Percentiles rank a stretch among this genome's conserved stretches.
phyloP scores from a whole-genome alignment of 2,888 invertebrate species.

The Meliscaeva auricollis region DNA sequence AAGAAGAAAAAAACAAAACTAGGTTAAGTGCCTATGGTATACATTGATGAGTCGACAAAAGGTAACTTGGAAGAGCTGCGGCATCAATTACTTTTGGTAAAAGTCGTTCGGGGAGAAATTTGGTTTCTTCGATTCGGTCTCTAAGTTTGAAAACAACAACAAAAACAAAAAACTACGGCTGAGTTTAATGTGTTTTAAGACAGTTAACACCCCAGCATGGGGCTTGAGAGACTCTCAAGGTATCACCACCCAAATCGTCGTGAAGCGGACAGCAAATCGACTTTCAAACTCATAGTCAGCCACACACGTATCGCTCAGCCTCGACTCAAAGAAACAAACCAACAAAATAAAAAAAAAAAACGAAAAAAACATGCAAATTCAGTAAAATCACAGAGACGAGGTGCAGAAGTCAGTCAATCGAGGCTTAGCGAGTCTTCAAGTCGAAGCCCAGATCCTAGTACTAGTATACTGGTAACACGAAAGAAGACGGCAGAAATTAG shows the following conservation, averaged over 20 bases:
- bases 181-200: conserved; percentile 36
- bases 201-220: conserved; percentile 59
- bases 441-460: conserved; percentile 44
- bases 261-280: conserved; percentile 43
- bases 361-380: conserved; percentile 67
- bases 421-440: conserved; percentile 27
- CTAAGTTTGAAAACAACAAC: conserved; percentile 15
- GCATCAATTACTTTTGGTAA: conserved; percentile 51
- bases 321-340: conserved; percentile 10
- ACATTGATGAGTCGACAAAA: conserved; percentile 55
- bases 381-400: conserved; percentile 47
- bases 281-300: conserved; percentile 47
- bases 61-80: conserved; percentile 34
- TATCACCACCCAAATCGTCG: conserved; percentile 59
- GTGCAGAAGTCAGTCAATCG: conserved; percentile 62
- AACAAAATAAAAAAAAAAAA: conserved; percentile 23
- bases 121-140: conserved; percentile 10
- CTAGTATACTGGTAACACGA: conserved; percentile 50
- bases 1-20: conserved; percentile 49
- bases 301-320: conserved; percentile 36
- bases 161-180: conserved; percentile 19
- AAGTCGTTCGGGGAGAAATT: conserved; percentile 44
- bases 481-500: conserved; percentile 76
- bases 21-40: conserved; percentile 61
- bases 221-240: conserved; percentile 41